Evolutionary conservation across 2,888 invertebrate species (phyloP), one percentile per base, ranked within the genome.

Genomic region (Agriopis aurantiaria): DNA sequence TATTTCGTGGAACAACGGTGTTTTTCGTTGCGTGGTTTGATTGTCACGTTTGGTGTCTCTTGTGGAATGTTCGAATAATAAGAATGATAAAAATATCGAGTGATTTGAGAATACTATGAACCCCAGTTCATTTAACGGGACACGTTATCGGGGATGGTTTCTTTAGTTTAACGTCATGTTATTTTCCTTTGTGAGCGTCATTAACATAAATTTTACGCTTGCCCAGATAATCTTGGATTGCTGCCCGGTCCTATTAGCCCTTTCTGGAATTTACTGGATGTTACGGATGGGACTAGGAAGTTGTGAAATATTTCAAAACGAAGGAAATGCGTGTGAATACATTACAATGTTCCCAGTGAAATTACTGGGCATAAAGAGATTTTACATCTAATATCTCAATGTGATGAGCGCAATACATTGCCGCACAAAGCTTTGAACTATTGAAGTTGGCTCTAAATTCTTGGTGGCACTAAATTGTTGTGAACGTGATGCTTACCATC

Each of bases 121-220:
- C 77, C 77, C 72, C 72, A 74, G 78, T 81, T 90, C 85, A 89
- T 89, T 87, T 88, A 86, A 86, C 86, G 81, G 82, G 83, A 85
- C 85, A 84, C 87, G 85, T 88, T 90, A 89, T 89, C 88, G 83
- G 75, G 84, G 82, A 84, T 84, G 82, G 84, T 85, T 86, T 86
- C 85, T 87, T 88, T 86, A 82, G 85, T 87, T 88, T 86, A 86
- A 88, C 86, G 87, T 84, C 86, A 88, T 86, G 86, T 85, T 88
- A 86, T 86, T 89, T 88, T 83, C 85, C 85, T 81, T 84, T 82
- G 78, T 80, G 81, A 82, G 82, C 81, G 84, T 91, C 90, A 91
- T 91, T 91, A 91, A 91, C 91, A 91, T 91, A 91, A 91, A 91
- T 91, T 91, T 89, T 88, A 90, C 89, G 90, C 85, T 86, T 68